Evolutionary conservation across 2,888 invertebrate genomes (phyloP).

Genomic region (Amphipyra berbera): DNA sequence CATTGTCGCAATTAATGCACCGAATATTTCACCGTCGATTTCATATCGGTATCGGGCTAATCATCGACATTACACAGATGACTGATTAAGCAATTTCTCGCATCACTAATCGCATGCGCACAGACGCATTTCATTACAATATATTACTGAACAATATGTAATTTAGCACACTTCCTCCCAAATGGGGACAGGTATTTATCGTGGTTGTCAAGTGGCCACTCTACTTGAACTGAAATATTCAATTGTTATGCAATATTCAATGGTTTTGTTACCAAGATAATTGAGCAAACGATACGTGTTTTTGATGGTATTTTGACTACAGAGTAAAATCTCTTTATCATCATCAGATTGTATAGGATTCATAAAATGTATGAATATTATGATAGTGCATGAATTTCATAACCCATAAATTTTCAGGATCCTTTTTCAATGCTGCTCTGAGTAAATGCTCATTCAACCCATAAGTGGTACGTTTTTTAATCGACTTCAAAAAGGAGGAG

Average conservation of each 20-base stretch:
- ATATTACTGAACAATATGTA: slow-evolving; percentile 82
- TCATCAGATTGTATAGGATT: too few relatives aligned
- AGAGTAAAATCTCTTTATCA: too few relatives aligned
- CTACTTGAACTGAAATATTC: slow-evolving; percentile 18
- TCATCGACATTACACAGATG: slow-evolving; percentile 84
- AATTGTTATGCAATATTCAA: slow-evolving; percentile 15
- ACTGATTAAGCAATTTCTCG: slow-evolving; percentile 88
- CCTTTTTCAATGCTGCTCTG: too few relatives aligned
- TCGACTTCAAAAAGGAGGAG: too few relatives aligned
- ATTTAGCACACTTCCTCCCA: slow-evolving; percentile 82
- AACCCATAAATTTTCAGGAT: too few relatives aligned
- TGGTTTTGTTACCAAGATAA: slow-evolving; percentile 7
- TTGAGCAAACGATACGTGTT: too few relatives aligned
- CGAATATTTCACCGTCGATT: slow-evolving; percentile 79
- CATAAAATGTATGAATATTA: too few relatives aligned
- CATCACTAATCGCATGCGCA: slow-evolving; percentile 76
- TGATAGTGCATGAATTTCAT: too few relatives aligned
- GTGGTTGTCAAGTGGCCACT: slow-evolving; percentile 63
- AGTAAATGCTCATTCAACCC: too few relatives aligned
- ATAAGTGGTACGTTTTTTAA: too few relatives aligned
- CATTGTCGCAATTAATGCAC: slow-evolving; percentile 61
- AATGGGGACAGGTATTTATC: slow-evolving; percentile 74
- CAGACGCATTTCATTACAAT: slow-evolving; percentile 86
- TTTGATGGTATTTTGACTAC: too few relatives aligned
- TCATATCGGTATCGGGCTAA: slow-evolving; percentile 82